Base-by-base conservation (phyloP, 2,888 invertebrate genomes). In the Lasioglossum oenotherae region DNA sequence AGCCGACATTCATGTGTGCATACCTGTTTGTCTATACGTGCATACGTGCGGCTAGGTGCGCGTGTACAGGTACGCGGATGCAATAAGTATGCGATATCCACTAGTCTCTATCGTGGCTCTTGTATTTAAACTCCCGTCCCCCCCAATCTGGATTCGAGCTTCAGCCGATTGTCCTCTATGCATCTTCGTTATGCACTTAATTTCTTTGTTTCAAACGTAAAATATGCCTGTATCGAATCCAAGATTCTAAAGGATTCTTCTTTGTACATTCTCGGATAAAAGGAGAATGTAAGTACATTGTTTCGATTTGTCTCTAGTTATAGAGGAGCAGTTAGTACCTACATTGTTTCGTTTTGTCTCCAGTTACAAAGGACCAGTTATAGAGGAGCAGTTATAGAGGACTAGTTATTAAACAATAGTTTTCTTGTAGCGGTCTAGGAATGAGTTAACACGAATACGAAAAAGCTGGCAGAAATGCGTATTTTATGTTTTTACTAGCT, bases 1-100 rank as follows among this genome's bases (percentile, higher is more conserved):
- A 23, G 35, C 31, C 69, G 79, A 71, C 53, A 79, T 74, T 44
- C 67, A 79, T 53, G 53, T 44, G 69, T 67, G 27, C 27, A 80
- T 67, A 44, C 44, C 23, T 64, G 46, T n/a, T 49, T 64, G 46
- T 16, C 67, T 19, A 14, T 38, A 38, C 23, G 5, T 23, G 19
- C 41, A 69, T 41, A 41, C 23, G 35, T 19, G 31, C 67, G 35
- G 6, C 16, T 6, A 2, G 16, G 23, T 41, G 16, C 27, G 2
- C 27, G 0, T 72, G 23, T 38, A 38, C 38, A 69, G 35, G 38
- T 12, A 69, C 41, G 12, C 8, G 23, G 23, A 38, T 8, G 35
- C 38, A 69, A 69, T 67, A 69, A 69, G 69, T 69, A 19, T 19
- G 16, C 67, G 67, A 35, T 16, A 64, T 64, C 16, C 5, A 5